phyloP scores from a whole-genome alignment of 1,140 invertebrate species.

The Paraescarpia echinospica region DNA sequence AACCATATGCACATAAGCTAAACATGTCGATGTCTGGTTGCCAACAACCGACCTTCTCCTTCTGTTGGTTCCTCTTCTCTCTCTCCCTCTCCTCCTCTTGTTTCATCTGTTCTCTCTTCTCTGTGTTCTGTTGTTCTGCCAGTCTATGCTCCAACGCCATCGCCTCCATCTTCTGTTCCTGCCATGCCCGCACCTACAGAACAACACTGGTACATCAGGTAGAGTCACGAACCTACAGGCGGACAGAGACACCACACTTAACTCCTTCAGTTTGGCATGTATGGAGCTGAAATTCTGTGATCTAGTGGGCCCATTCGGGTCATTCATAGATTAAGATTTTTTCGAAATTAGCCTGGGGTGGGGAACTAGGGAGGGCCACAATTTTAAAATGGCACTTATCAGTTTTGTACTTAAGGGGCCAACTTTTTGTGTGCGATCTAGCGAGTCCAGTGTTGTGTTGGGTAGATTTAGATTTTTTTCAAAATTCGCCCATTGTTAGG shows the following conservation, averaged over 20 bases:
- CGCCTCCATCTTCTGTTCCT: slow-evolving; percentile 49
- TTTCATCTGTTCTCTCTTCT: slow-evolving; percentile 33
- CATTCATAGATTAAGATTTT: no score
- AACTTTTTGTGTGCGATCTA: no score
- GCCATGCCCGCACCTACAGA: slow-evolving; percentile 30
- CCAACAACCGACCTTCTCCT: slow-evolving; percentile 39
- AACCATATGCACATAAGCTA: not conserved
- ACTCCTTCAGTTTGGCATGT: not conserved
- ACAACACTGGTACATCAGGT: not conserved
- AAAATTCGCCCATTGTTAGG: no score
- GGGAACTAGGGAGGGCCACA: no score
- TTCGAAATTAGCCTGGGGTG: no score
- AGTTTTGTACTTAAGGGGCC: no score
- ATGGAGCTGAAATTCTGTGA: no score
- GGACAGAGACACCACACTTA: no score
- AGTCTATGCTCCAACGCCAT: slow-evolving; percentile 44
- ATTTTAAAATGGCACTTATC: no score
- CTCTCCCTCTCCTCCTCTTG: slow-evolving; percentile 45
- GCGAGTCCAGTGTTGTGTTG: no score
- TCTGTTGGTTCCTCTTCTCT: slow-evolving; percentile 41
- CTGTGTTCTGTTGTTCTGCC: slow-evolving; percentile 38
- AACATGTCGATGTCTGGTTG: not conserved
- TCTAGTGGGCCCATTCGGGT: no score
- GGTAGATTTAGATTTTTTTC: no score
- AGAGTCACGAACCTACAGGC: not conserved